Percentiles rank a stretch among this genome's conserved stretches.
These are phyloP conservation scores for Philypnodon macrostomus DNA, from an alignment of 2,797 vertebrate species.

Conservation along the genomic window DNA sequence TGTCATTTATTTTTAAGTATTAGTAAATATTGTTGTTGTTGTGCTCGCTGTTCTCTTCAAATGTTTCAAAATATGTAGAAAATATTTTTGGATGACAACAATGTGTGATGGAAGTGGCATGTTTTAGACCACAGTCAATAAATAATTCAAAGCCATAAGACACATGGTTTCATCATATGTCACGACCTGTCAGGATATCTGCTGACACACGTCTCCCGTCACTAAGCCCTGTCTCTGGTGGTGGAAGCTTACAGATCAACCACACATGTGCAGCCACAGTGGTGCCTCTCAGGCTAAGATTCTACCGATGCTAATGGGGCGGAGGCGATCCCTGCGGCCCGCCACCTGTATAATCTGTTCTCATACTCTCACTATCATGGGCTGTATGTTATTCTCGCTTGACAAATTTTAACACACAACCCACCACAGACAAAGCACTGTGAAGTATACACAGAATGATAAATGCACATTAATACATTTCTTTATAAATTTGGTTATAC, in stretches of 20 bases:
- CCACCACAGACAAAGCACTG: slow-evolving; percentile 1
- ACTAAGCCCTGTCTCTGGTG: slow-evolving; percentile 27
- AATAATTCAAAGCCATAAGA: too few species aligned
- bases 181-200: too few species aligned
- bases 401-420: slow-evolving; percentile 40
- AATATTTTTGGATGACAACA: too few species aligned
- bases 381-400: slow-evolving; percentile 61
- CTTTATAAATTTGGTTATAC: too few species aligned
- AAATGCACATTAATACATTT: too few species aligned
- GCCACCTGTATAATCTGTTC: slow-evolving; percentile 66
- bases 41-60: not conserved
- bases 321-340: slow-evolving; percentile 35
- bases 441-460: too few species aligned
- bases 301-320: slow-evolving; percentile 50
- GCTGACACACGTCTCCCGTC: too few species aligned
- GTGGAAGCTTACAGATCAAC: slow-evolving; percentile 29
- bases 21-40: too few species aligned
- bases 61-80: not conserved
- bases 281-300: slow-evolving; percentile 34
- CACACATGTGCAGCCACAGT: slow-evolving; percentile 38
- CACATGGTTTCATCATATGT: too few species aligned
- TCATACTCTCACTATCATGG: slow-evolving; percentile 39
- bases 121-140: too few species aligned
- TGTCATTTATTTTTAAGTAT: too few species aligned
- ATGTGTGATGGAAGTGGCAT: too few species aligned